A percentile compares a stretch with the other conserved stretches of the same genome.
These are phyloP conservation scores for Mesoligia furuncula DNA, from an alignment of 2,888 invertebrate species.

Conservation along the genomic window DNA sequence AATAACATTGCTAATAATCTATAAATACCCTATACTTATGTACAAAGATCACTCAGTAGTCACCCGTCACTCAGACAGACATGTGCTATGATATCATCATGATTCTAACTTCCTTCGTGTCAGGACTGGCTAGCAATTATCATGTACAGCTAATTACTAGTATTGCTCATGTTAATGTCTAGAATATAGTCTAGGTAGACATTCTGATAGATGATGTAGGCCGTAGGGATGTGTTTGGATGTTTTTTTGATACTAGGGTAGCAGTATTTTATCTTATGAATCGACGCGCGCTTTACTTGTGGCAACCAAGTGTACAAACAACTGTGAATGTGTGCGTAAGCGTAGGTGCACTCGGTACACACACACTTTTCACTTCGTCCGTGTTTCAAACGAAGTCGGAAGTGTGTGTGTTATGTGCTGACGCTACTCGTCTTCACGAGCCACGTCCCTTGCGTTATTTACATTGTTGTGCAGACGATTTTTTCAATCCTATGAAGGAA, in stretches of 20 bases:
- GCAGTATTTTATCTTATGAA: background rate
- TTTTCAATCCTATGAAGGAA: too few relatives aligned
- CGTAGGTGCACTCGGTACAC: background rate
- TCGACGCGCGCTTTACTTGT: background rate
- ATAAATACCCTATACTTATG: conserved; percentile 12
- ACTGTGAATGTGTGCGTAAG: background rate
- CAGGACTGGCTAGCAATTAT: conserved; percentile 36
- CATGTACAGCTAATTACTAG: conserved; percentile 43
- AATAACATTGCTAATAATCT: conserved; percentile 14
- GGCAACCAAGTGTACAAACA: background rate
- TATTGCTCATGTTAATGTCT: conserved; percentile 41
- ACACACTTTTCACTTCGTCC: background rate
- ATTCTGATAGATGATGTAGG: background rate
- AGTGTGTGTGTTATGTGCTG: background rate
- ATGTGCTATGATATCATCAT: conserved; percentile 52
- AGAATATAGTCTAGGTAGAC: conserved; percentile 22
- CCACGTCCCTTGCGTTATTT: too few relatives aligned
- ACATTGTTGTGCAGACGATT: too few relatives aligned
- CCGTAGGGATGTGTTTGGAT: background rate
- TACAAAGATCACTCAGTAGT: conserved; percentile 30
- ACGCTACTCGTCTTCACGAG: background rate
- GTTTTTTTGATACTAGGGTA: background rate
- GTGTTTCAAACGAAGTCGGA: background rate
- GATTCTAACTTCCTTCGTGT: conserved; percentile 34
- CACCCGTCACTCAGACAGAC: conserved; percentile 42